Evolutionary conservation across 2,113 vertebrate genomes (phyloP).

Genomic region (Diglossa brunneiventris): DNA sequence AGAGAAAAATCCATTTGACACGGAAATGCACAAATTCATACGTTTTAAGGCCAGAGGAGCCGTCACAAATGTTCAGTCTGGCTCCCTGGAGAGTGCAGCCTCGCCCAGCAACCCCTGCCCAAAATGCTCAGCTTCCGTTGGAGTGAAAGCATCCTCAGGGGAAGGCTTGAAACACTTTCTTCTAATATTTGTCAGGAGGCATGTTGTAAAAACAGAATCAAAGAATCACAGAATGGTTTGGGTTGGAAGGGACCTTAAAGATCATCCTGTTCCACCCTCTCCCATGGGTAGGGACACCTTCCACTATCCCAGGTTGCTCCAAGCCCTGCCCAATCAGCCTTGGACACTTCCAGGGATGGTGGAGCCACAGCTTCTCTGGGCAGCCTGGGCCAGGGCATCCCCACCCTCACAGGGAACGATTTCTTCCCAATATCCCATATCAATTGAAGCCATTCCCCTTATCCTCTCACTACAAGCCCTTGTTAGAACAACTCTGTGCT

Average conservation of each 20-base stretch:
- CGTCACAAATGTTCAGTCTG: neutral
- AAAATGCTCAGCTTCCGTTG: neutral
- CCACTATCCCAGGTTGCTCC: neutral
- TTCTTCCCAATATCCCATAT: neutral
- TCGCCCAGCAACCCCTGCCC: constrained; percentile 17
- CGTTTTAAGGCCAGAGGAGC: neutral
- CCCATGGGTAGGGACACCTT: neutral
- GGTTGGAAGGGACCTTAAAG: neutral
- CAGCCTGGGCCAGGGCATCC: fast-evolving
- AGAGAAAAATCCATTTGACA: constrained; percentile 6
- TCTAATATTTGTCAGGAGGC: neutral
- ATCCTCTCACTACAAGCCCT: neutral
- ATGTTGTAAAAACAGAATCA: neutral
- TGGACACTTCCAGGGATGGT: neutral
- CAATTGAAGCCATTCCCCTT: neutral
- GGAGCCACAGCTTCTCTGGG: neutral
- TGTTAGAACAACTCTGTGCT: neutral
- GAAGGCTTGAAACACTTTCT: neutral
- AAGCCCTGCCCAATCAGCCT: fast-evolving
- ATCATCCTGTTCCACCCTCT: neutral
- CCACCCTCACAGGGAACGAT: neutral
- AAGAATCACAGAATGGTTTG: neutral
- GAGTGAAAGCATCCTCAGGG: neutral
- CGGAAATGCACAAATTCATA: neutral
- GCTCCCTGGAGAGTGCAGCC: neutral